Evolutionary conservation across 2,888 invertebrate genomes (phyloP), one percentile per base, ranked within the genome.

Genomic region (Mesodorylaimus sp.): DNA sequence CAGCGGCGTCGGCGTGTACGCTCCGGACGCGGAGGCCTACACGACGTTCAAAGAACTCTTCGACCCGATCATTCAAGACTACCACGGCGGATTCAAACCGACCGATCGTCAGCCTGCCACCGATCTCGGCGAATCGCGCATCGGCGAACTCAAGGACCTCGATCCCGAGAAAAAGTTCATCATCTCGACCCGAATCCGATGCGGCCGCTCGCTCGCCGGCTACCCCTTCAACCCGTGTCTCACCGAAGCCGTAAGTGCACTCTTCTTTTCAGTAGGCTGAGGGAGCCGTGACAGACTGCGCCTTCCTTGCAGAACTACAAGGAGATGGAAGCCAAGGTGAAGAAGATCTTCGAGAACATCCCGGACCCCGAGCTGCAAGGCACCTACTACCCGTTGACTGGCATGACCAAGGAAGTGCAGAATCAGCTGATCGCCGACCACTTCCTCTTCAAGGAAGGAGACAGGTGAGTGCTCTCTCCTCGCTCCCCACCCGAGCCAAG

Each of bases 171-270:
- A 76, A 3, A 78, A 89, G 70, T 88, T 76, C 73, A 81, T 95
- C 56, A 84, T 89, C 57, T 87, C 88, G 50, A 93, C 91, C 63
- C 82, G 91, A 65, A 88, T 91, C 52, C 81, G 91, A 65, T 88
- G 89, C 71, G 89, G 89, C 55, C 84, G 91, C 67, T 67, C 66
- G 39, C 67, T 87, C 46, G 72, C 75, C 65, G 91, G 91, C 53
- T 91, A 88, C 71, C 88, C 89, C 60, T 91, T 93, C 81, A 93
- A 91, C 76, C 91, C 91, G 59, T 89, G 89, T 75, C 73, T 93
- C 56, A 87, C 85, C 54, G 89, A 91, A 75, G n/a, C n/a, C n/a
- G n/a, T n/a, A n/a, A n/a, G n/a, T n/a, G n/a, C n/a, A n/a, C n/a
- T n/a, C n/a, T n/a, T n/a, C n/a, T n/a, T n/a, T n/a, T n/a, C n/a